phyloP scores from a whole-genome alignment of 2,888 invertebrate genomes.

The Ophonus ardosiacus region DNA sequence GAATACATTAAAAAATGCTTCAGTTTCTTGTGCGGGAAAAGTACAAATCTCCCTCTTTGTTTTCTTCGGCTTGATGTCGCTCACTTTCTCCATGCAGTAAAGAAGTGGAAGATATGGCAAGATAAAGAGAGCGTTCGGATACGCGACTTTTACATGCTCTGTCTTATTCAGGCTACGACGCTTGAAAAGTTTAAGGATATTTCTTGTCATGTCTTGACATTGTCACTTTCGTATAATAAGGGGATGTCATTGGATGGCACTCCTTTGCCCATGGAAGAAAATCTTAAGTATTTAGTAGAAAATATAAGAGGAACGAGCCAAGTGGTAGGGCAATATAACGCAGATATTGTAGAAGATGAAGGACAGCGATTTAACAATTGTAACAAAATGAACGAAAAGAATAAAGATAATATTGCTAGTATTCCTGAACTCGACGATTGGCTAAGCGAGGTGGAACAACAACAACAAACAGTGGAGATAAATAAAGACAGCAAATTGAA shows the following conservation, averaged over 20 bases:
- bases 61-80: slow-evolving; percentile 10
- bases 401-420: slow-evolving; percentile 9
- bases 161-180: not conserved
- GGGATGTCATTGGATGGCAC: not conserved
- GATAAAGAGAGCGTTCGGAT: not conserved
- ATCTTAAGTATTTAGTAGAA: not conserved
- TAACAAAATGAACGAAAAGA: not conserved
- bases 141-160: not conserved
- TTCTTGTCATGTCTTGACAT: not conserved
- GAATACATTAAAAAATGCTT: slow-evolving; percentile 10
- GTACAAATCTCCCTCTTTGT: not conserved
- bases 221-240: no score
- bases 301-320: not conserved
- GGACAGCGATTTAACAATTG: not conserved
- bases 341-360: not conserved
- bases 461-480: not conserved
- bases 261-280: slow-evolving; percentile 5
- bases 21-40: not conserved
- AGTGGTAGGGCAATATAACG: not conserved
- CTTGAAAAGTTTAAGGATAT: not conserved
- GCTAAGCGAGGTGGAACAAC: not conserved
- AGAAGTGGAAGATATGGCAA: slow-evolving; percentile 1
- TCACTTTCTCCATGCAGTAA: not conserved
- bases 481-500: not conserved
- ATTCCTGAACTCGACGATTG: not conserved